A percentile compares a stretch with the other conserved stretches of the same genome.
Conservation (phyloP, 2,797 vertebrate species). For the Myotis findleyi region DNA sequence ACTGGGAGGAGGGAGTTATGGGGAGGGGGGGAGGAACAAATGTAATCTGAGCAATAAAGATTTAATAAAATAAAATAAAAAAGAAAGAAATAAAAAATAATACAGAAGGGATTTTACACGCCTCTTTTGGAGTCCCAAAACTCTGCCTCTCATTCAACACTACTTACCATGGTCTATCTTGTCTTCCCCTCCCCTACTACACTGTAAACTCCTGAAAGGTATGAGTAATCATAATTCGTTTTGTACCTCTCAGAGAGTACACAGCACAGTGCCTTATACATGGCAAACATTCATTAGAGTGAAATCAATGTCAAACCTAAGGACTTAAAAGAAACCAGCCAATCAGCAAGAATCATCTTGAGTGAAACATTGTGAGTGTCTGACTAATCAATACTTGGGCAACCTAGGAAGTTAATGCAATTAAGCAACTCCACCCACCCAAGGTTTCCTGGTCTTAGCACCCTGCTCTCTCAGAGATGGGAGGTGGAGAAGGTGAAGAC, state of each 20-base stretch:
- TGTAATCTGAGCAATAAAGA: no score
- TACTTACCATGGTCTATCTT: not conserved
- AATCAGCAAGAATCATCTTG: slow-evolving; percentile 7
- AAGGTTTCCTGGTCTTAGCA: slow-evolving; percentile 9
- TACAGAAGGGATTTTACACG: not conserved
- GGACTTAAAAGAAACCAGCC: not conserved
- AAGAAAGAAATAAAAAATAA: not conserved
- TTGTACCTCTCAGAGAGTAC: not conserved
- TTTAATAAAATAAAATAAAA: no score
- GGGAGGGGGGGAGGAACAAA: no score
- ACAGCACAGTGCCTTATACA: not conserved
- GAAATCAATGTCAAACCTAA: slow-evolving; percentile 15
- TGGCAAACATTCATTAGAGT: not conserved
- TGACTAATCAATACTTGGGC: slow-evolving; percentile 1
- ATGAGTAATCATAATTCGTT: not conserved
- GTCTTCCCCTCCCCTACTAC: not conserved
- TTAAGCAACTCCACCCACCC: slow-evolving; percentile 12
- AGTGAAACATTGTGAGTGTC: not conserved
- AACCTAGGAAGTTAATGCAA: slow-evolving; percentile 29
- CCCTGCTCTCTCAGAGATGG: not conserved
- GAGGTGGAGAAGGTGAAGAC: not conserved
- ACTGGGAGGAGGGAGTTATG: no score
- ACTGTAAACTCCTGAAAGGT: not conserved
- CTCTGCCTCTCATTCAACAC: not conserved
- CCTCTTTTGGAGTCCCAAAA: slow-evolving; percentile 8